Conservation (phyloP, 2,797 vertebrate species). For the Pelobates cultripes region DNA sequence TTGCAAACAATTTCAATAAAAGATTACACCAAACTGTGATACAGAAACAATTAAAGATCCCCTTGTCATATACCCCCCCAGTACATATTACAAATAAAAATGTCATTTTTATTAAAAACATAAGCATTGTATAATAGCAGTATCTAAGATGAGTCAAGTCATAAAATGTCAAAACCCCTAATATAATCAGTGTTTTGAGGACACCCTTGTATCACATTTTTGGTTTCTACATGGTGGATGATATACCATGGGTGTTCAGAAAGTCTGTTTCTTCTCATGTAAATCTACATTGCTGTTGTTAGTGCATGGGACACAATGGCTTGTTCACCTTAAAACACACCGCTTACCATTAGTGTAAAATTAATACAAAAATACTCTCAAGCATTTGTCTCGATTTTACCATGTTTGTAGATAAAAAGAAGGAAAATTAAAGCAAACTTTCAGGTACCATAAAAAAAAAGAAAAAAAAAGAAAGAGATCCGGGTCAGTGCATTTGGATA, state of each 20-base stretch:
- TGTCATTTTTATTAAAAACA: conserved; percentile 10
- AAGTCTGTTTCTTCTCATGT: not conserved
- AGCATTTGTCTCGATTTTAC: not conserved
- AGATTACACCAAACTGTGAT: conserved; percentile 54
- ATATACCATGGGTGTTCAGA: not conserved
- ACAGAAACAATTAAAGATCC: conserved; percentile 21
- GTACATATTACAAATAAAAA: conserved; percentile 17
- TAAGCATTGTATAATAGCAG: conserved; percentile 26
- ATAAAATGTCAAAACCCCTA: not conserved
- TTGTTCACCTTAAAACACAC: not conserved
- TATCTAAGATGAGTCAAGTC: conserved; percentile 22
- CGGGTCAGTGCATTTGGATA: conserved; percentile 19
- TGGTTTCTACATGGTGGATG: conserved; percentile 18
- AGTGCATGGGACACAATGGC: not conserved
- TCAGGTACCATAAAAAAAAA: conserved; percentile 19
- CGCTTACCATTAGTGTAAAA: not conserved
- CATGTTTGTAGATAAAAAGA: not conserved
- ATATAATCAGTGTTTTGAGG: conserved; percentile 21
- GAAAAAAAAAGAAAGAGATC: conserved; percentile 1
- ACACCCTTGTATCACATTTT: conserved; percentile 30
- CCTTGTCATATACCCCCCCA: not conserved
- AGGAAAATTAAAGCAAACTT: not conserved
- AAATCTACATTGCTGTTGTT: not conserved
- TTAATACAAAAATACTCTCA: not conserved
- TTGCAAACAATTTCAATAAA: conserved; percentile 57